Evolutionary conservation across 2,888 invertebrate species (phyloP), one percentile per base, ranked within the genome.

Genomic region (Ophraella communa): DNA sequence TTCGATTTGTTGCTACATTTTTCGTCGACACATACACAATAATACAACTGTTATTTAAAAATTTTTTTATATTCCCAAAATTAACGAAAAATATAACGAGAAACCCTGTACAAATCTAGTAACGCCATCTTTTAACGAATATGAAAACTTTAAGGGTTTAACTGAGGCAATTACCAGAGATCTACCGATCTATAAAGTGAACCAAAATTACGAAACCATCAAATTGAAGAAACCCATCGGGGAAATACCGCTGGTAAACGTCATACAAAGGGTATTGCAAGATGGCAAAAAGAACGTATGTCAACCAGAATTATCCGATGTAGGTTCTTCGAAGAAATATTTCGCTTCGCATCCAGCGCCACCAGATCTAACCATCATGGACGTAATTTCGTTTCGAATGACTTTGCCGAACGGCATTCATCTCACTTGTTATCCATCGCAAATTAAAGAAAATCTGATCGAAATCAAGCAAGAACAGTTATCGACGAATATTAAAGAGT

Each of bases 341-440:
- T 8, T 59, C 17, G 33, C 65, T 4, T 4, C 52, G 8, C 20
- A 39, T 11, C 17, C 27, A 14, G 35, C 44, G 4, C 42, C 35
- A 18, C 14, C 3, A 7, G 4, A 5, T 23, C 17, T 62, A 14
- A 18, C 42, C 5, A 18, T 53, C 24, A 14, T 52, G 20, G 54
- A 57, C 4, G 14, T 42, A 27, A 44, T 73, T 30, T 73, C 76
- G 56, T 74, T 74, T 42, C 65, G 73, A 18, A 66, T 77, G 11
- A 74, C 73, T 30, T 62, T 76, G 14, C 76, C 77, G 10, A 75
- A 76, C 64, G 76, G 77, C 10, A 49, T 77, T 42, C 69, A 69
- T 39, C 67, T 77, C 17, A 67, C 63, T 18, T 63, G 72, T 30
- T 65, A 74, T 42, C 65, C 73, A 7, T 69, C 71, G 45, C 60